Conservation (phyloP, 30 jellyfish, hydroid and myxozoan genomes). For the Cassiopea andromeda region DNA sequence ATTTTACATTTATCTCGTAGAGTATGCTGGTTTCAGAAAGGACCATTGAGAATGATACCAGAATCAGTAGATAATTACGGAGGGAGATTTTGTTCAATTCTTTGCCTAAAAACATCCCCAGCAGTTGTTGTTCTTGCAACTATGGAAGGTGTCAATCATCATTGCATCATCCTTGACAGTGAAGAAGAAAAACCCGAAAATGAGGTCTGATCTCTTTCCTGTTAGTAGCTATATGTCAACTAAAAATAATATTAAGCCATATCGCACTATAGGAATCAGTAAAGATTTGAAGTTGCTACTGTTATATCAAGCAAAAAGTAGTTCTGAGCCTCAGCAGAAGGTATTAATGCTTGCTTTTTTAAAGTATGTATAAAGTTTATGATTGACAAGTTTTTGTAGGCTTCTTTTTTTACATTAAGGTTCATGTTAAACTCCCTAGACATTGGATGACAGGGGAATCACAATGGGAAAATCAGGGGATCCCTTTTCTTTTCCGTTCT, state of each 20-base stretch:
- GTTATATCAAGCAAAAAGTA: no score
- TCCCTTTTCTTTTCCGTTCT: no score
- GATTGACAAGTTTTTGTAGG: no score
- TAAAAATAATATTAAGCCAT: no score
- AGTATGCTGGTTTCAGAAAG: constrained; percentile 67
- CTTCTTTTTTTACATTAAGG: no score
- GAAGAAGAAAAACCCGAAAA: constrained; percentile 21
- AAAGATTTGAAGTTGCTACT: not conserved
- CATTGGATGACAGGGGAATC: no score
- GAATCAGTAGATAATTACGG: constrained; percentile 96
- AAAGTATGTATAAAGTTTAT: no score
- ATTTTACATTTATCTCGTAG: constrained; percentile 23
- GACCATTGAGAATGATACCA: constrained; percentile 94
- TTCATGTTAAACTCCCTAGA: no score
- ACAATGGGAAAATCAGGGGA: no score
- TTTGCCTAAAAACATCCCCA: constrained; percentile 90
- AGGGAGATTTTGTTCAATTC: constrained; percentile 76
- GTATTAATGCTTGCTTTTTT: no score
- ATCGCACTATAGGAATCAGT: not conserved
- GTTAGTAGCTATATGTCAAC: not conserved
- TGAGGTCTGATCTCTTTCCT: not conserved
- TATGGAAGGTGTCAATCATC: constrained; percentile 71
- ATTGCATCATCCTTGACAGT: constrained; percentile 81
- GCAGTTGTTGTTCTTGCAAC: constrained; percentile 87
- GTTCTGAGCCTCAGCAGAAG: no score